Percentiles rank a stretch among this genome's conserved stretches.
Conservation (phyloP, 2,888 invertebrate genomes). For the Pollenia labialis region DNA sequence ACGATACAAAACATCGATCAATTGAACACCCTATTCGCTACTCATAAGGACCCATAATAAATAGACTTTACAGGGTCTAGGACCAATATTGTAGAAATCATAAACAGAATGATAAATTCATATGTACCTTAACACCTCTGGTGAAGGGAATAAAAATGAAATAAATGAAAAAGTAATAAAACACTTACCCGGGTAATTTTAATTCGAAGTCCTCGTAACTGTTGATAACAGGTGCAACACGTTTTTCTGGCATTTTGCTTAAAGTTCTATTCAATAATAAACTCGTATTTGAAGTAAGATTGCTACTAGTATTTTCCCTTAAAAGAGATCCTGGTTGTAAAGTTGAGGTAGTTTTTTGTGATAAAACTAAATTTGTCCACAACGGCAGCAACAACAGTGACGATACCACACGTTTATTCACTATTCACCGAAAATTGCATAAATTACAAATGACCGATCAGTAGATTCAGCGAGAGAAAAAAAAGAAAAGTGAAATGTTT, state of each 20-base stretch:
- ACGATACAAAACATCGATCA: too few species aligned
- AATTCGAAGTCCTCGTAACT: constrained; percentile 80
- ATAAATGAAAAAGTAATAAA: neutral
- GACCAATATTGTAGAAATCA: too few species aligned
- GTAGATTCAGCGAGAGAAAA: constrained; percentile 13
- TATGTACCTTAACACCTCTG: too few species aligned
- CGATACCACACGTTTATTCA: constrained; percentile 69
- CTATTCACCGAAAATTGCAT: constrained; percentile 32
- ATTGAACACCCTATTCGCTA: too few species aligned
- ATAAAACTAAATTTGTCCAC: constrained; percentile 66
- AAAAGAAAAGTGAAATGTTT: constrained; percentile 9
- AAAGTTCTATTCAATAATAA: constrained; percentile 44
- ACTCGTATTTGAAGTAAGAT: neutral
- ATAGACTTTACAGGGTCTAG: too few species aligned
- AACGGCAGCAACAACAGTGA: constrained; percentile 66
- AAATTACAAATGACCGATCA: constrained; percentile 7
- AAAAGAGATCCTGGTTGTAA: constrained; percentile 28
- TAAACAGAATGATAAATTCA: too few species aligned
- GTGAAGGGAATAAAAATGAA: neutral
- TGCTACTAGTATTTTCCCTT: neutral
- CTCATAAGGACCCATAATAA: too few species aligned
- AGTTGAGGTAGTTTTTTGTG: constrained; percentile 52
- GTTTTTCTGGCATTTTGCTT: constrained; percentile 79
- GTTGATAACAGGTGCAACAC: constrained; percentile 78
- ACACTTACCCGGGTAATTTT: constrained; percentile 81